Conservation (phyloP, 2,113 vertebrate species). For the Oryzias woworae region DNA sequence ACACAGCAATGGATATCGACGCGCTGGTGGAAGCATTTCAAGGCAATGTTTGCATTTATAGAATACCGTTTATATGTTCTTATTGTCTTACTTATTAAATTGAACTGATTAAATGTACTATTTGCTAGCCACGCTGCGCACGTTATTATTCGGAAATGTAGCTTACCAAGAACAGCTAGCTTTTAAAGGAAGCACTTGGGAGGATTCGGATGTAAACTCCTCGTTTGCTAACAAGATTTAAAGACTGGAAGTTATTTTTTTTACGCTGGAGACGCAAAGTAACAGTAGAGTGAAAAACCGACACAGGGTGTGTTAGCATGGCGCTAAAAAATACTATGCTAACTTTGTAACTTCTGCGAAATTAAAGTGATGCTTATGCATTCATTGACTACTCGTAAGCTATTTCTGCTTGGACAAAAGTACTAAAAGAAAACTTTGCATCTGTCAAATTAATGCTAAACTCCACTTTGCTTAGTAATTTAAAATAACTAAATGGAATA, state of each 20-base stretch:
- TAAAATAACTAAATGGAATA: no score
- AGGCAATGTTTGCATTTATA: slow-evolving; percentile 73
- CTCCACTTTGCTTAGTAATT: no score
- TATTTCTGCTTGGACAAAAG: not conserved
- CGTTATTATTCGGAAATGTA: slow-evolving; percentile 31
- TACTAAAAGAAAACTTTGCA: not conserved
- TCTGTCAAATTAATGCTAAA: not conserved
- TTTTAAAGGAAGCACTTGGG: not conserved
- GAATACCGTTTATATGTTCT: not conserved
- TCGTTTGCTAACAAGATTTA: no score
- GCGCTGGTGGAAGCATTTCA: slow-evolving; percentile 86
- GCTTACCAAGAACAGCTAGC: slow-evolving; percentile 14
- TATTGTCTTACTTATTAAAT: not conserved
- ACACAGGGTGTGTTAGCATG: slow-evolving; percentile 11
- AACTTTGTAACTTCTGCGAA: slow-evolving; percentile 43
- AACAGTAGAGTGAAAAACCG: slow-evolving; percentile 41
- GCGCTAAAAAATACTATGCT: slow-evolving; percentile 24
- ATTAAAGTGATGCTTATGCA: slow-evolving; percentile 14
- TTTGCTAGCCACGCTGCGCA: slow-evolving; percentile 44
- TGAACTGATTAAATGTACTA: not conserved
- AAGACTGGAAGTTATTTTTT: not conserved
- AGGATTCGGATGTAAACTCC: not conserved
- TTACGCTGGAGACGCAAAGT: not conserved
- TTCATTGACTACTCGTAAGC: not conserved
- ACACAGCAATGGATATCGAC: slow-evolving; percentile 87